Percentiles rank a stretch among this genome's conserved stretches.
Evolutionary conservation across 2,113 vertebrate species (phyloP).

Genomic region (Colaptes auratus): DNA sequence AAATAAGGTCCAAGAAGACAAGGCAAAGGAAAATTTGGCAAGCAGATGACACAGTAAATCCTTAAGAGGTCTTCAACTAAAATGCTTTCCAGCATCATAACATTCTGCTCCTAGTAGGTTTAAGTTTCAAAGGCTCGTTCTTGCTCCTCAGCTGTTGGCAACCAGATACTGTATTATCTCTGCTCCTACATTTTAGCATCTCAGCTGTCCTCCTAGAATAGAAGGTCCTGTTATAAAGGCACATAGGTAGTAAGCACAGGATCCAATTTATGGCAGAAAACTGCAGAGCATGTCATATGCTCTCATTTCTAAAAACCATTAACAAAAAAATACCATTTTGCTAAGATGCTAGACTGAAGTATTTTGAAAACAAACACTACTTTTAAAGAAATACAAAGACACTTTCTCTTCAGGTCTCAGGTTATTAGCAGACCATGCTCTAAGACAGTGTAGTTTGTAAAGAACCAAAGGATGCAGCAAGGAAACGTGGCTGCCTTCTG

Average conservation of each 20-base stretch:
- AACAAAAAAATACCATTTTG: neutral
- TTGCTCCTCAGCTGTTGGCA: neutral
- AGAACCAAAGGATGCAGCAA: neutral
- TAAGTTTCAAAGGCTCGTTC: neutral
- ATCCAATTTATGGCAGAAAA: neutral
- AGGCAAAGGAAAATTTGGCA: neutral
- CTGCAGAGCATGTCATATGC: neutral
- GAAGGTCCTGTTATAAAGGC: neutral
- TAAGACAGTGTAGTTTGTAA: neutral
- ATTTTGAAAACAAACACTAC: neutral
- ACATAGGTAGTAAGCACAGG: neutral
- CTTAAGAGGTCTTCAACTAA: neutral
- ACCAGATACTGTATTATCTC: neutral
- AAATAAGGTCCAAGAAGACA: neutral
- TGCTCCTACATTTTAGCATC: neutral
- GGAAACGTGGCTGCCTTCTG: neutral
- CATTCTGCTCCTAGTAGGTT: neutral
- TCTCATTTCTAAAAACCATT: accelerated
- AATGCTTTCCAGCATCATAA: neutral
- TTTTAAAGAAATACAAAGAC: neutral
- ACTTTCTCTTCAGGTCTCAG: neutral
- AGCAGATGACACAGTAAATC: neutral
- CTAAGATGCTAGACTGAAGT: neutral
- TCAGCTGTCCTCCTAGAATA: neutral
- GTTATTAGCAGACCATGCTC: neutral